Evolutionary conservation across 2,797 vertebrate genomes (phyloP).

Genomic region (Limosa lapponica): DNA sequence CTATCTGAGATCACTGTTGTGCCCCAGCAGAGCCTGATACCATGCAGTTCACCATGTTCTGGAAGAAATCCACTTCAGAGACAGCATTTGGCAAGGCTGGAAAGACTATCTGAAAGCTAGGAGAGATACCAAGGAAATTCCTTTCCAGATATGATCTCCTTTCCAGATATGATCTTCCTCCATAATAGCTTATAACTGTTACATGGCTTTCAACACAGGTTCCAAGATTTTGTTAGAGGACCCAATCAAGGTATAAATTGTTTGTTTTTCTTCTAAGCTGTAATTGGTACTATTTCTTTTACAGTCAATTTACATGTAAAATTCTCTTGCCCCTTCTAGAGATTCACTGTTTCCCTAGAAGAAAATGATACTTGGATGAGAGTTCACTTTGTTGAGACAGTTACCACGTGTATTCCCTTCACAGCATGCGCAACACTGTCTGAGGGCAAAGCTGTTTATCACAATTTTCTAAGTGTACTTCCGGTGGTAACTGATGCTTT

Average conservation of each 20-base stretch:
- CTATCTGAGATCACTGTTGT: neutral
- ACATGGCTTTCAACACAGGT: neutral
- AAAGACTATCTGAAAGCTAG: neutral
- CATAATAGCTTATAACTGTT: neutral
- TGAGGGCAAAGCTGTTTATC: neutral
- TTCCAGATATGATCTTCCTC: neutral
- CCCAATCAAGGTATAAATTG: neutral
- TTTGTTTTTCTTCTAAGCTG: neutral
- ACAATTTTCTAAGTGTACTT: neutral
- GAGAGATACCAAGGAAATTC: neutral
- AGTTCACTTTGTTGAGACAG: neutral
- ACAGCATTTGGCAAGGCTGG: neutral
- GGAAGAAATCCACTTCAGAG: neutral
- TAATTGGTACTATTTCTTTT: neutral
- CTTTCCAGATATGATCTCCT: neutral
- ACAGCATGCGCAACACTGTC: neutral
- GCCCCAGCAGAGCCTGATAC: neutral
- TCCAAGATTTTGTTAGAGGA: neutral
- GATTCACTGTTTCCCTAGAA: neutral
- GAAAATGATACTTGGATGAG: neutral
- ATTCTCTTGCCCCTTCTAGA: neutral
- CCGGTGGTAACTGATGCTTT: neutral
- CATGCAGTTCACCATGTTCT: neutral
- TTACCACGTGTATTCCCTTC: neutral
- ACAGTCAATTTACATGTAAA: neutral